Base-by-base conservation (phyloP, 2,797 vertebrate genomes). In the Coregonus suidteri region DNA sequence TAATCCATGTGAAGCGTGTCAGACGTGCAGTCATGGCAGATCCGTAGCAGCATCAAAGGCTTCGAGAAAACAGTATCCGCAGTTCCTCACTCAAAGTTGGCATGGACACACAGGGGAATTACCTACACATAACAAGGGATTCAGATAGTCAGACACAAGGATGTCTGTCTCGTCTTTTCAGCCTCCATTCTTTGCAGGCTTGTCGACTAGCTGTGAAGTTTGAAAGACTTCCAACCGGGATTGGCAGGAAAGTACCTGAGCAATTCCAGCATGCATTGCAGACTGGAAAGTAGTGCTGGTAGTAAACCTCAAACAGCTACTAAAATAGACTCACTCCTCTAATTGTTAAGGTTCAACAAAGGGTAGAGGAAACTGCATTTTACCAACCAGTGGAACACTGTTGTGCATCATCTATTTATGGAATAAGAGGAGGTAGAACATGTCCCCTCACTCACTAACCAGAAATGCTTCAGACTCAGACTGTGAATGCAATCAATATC, bases 61-160 rank as follows among this genome's bases (percentile, higher is more conserved):
- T 35, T 68, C 1, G 4, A 6, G 14, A 34, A 68, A 16, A 35
- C 31, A 68, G 20, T 35, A 35, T 68, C 34, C 0, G 14, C 30
- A 66, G 13, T 34, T 68, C 15, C 16, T 31, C 66, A 68, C 13
- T 37, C 6, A 68, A 18, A 16, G 31, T 6, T 37, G 66, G 34
- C 31, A 37, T 34, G 66, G 7, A 71, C 41, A 47, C 68, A 70
- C 18, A 52, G 41, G 5, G 4, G 67, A 69, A 85, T 59, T 75
- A 78, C 16, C 77, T 83, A 34, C 54, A 52, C 59, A 56, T 74
- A 31, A 52, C 62, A 66, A 70, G 68, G 11, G 31, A 31, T 53
- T 75, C 74, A 87, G 78, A 85, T 18, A 81, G 54, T 77, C 1
- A 34, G 37, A 88, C 51, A 86, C 81, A 82, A 76, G 47, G 74